Evolutionary conservation across 1,140 invertebrate species (phyloP), one percentile per base, ranked within the genome.

Genomic region (Capitella teleta): DNA sequence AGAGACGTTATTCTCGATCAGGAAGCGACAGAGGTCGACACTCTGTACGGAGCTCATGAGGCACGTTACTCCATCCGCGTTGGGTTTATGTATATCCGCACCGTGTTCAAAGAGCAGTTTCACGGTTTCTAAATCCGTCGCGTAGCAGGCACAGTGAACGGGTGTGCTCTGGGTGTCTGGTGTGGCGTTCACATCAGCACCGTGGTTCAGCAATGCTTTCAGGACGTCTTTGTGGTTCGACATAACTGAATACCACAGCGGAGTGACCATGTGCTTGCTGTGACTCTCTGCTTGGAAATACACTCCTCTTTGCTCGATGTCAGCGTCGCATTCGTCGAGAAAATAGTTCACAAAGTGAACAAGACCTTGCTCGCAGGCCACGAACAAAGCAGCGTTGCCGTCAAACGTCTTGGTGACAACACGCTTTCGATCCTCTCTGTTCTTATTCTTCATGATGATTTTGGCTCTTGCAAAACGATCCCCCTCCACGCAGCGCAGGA

Each of bases 11-110:
- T 75, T 60, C 23, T 66, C 53, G 21, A 92, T 76, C 32, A 95
- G 74, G 72, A 83, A 90, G 34, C 80, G 78, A 67, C 88, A 93
- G 14, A 93, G 73, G 47, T 79, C 77, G 12, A 81, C 80, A 61
- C 84, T 87, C 72, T 92, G 89, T 32, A 93, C 87, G 1, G 87
- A 87, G 72, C 93, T 94, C 51, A 94, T 95, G 24, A 93, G 74
- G 71, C 89, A 93, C 0, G 89, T 93, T 48, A 89, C 89, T 48
- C 90, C 89, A 74, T 89, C 91, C 57, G 85, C 85, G 72, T 93
- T 94, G 1, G 88, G 79, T 54, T 80, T 80, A 49, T 83, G 78
- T 57, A 93, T 86, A 68, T 93, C 84, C 3, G 89, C 89, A 46
- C 85, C 85, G 62, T 85, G 78, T 62, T 83, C 79, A 6, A 91